Percentiles rank a stretch among this genome's conserved stretches.
Evolutionary conservation across 2,113 vertebrate genomes (phyloP).

Genomic region (Macrotis lagotis): DNA sequence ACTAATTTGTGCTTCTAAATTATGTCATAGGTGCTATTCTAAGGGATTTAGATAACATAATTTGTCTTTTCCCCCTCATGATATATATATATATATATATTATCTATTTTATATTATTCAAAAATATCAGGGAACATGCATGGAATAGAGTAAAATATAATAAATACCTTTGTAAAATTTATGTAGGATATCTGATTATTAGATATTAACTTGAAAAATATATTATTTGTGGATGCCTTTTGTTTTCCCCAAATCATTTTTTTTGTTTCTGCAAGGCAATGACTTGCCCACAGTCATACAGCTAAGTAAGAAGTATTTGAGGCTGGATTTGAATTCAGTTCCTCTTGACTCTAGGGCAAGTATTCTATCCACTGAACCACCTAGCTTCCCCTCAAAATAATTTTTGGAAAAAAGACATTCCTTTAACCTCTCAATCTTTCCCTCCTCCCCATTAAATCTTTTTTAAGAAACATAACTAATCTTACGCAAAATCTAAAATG

Average conservation of each 20-base stretch:
- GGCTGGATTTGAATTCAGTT: too few species aligned
- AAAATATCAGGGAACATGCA: neutral
- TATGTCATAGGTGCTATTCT: constrained; percentile 28
- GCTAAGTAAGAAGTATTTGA: too few species aligned
- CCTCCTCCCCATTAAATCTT: neutral
- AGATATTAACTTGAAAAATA: neutral
- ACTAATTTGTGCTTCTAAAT: constrained; percentile 29
- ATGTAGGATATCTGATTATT: neutral
- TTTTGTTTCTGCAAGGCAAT: too few species aligned
- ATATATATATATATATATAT: neutral
- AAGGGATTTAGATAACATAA: neutral
- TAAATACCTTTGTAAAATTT: neutral
- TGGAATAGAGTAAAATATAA: neutral
- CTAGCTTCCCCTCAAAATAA: too few species aligned
- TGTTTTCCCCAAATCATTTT: neutral
- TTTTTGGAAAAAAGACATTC: neutral
- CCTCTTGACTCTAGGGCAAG: too few species aligned
- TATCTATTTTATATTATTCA: neutral
- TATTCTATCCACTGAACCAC: too few species aligned
- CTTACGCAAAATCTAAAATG: constrained; percentile 50
- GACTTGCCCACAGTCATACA: too few species aligned
- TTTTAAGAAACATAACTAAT: constrained; percentile 27
- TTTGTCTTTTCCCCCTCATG: constrained; percentile 42
- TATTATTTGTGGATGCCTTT: neutral
- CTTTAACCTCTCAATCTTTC: neutral